These are phyloP conservation scores for Trichogramma evanescens DNA, from an alignment of 2,888 invertebrate genomes.

Conservation along the genomic window DNA sequence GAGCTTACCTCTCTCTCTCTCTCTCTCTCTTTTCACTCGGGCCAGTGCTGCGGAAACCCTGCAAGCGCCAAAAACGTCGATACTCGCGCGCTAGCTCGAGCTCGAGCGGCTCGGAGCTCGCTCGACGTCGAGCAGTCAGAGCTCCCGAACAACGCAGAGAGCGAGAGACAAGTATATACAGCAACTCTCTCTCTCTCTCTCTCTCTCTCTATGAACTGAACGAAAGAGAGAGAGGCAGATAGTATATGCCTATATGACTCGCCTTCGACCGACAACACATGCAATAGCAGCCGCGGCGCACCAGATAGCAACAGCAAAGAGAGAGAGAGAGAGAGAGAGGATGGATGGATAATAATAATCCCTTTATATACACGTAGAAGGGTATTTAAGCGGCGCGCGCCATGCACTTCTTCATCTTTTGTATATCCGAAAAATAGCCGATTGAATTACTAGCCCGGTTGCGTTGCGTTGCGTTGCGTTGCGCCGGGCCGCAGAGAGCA, in stretches of 20 bases:
- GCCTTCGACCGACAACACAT: neutral
- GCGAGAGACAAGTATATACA: conserved; percentile 16
- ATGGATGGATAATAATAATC: too few species aligned
- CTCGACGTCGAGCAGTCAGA: too few species aligned
- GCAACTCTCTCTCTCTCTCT: too few species aligned
- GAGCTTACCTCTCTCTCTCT: conserved; percentile 42
- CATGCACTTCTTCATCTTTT: conserved; percentile 30
- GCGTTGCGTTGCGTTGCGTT: conserved; percentile 44
- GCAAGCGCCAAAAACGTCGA: conserved; percentile 46
- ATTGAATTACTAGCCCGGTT: conserved; percentile 40
- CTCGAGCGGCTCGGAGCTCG: neutral
- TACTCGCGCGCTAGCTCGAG: conserved; percentile 32
- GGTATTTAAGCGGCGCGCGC: neutral
- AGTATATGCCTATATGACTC: neutral
- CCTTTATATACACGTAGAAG: neutral
- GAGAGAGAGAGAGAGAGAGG: too few species aligned
- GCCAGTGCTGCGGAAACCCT: conserved; percentile 37
- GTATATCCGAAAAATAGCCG: conserved; percentile 33
- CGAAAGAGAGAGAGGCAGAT: too few species aligned
- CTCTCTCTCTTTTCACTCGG: too few species aligned
- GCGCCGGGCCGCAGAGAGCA: conserved; percentile 24
- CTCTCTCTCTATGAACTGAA: neutral
- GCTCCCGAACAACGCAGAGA: neutral
- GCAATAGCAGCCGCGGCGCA: neutral
- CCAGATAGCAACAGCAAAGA: too few species aligned